phyloP scores from a whole-genome alignment of 1,140 invertebrate species.

The Neocloeon triangulifer region DNA sequence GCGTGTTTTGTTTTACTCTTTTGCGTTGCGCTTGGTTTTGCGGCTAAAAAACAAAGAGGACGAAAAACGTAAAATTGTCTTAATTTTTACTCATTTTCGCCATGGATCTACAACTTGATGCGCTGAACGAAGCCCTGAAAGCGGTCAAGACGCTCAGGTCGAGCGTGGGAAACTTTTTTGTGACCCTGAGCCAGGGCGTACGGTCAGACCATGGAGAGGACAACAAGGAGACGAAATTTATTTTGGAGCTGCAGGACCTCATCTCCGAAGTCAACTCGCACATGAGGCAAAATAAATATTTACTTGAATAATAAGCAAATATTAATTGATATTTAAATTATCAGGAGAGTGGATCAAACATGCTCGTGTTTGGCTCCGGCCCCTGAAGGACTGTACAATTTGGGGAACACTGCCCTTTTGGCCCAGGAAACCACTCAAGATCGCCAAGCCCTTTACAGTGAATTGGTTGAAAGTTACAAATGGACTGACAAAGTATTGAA shows the following conservation, averaged over 20 bases:
- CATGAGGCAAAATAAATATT: slow-evolving; percentile 27
- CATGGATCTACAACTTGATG: slow-evolving; percentile 25
- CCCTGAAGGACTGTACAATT: slow-evolving; percentile 46
- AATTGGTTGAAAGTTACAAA: slow-evolving; percentile 70
- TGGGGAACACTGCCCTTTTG: slow-evolving; percentile 60
- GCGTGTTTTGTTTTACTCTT: too few relatives aligned
- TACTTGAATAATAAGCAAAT: background rate
- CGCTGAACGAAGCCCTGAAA: slow-evolving; percentile 44
- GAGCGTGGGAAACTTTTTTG: slow-evolving; percentile 61
- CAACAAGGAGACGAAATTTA: slow-evolving; percentile 49
- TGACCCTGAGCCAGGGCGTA: slow-evolving; percentile 51
- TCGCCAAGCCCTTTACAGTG: slow-evolving; percentile 61
- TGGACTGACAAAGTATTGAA: slow-evolving; percentile 62
- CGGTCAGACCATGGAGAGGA: slow-evolving; percentile 51
- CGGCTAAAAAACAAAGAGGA: too few relatives aligned
- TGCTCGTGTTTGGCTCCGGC: slow-evolving; percentile 39
- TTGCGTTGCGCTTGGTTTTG: too few relatives aligned
- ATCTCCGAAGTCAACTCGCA: slow-evolving; percentile 49
- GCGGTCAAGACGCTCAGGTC: slow-evolving; percentile 51
- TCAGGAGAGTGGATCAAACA: slow-evolving; percentile 52
- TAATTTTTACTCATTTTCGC: too few relatives aligned
- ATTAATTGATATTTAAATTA: slow-evolving; percentile 6
- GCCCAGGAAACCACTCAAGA: slow-evolving; percentile 73
- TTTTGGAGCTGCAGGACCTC: slow-evolving; percentile 54
- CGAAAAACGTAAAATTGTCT: too few relatives aligned